Evolutionary conservation across 2,113 vertebrate species (phyloP), one percentile per base, ranked within the genome.

Genomic region (Lagopus muta): DNA sequence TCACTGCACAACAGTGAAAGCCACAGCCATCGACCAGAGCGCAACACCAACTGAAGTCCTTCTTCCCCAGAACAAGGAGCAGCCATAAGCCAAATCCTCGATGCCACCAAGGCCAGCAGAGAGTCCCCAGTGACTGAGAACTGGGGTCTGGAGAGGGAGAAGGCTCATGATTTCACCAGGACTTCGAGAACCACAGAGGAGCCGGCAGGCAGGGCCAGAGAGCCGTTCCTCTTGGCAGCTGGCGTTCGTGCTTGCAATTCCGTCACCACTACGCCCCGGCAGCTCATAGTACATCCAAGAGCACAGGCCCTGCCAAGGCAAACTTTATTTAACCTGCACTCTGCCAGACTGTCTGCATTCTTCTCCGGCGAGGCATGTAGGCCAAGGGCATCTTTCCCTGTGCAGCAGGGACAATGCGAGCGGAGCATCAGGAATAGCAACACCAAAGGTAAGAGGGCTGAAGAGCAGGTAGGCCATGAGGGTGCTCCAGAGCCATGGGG

Each of bases 291-390:
- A 80, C 89, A 75, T 89, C 96, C 97, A 97, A 97, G 95, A 96
- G 91, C 82, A 78, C 3, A 38, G 92, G 93, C 67, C 62, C 73
- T 95, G 97, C 97, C 98, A 97, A 97, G 96, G 95, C 96, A 97
- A 98, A 98, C 98, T 98, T 98, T 98, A 98, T 98, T 98, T 98
- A 98, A 97, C 98, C 96, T 97, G 97, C 97, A 8, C 97, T 96
- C 96, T 98, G 96, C 97, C 97, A 98, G 97, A 98, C 98, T 97
- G 97, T 98, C 98, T 98, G 97, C 98, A 98, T 98, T 98, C 97
- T 91, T 93, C 96, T 95, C 91, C 64, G 92, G 96, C 79, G 57
- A 96, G 94, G 95, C 97, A 96, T 48, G 85, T 2, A 30, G 84
- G 92, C 89, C 88, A 85, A 90, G 93, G 95, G 88, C 64, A 87